A percentile compares a stretch with the other conserved stretches of the same genome.
Conservation (phyloP, 2,888 invertebrate genomes). For the Ligdia adustata region DNA sequence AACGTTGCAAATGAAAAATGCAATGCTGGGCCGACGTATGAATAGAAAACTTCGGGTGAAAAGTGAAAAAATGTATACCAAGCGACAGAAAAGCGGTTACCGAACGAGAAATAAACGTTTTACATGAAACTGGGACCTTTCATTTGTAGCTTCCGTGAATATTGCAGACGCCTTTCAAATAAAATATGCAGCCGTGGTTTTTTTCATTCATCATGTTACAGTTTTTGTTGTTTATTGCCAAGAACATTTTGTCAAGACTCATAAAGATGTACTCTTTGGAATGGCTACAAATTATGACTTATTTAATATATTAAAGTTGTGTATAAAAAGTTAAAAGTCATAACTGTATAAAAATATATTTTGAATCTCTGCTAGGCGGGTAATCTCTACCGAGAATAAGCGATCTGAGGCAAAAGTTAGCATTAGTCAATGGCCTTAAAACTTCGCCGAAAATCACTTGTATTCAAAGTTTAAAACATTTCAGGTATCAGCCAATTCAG, state of each 20-base stretch:
- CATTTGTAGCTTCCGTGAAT: conserved; percentile 19
- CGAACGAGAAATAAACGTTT: conserved; percentile 52
- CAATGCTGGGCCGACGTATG: conserved; percentile 56
- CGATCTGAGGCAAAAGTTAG: too few species aligned
- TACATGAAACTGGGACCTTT: conserved; percentile 29
- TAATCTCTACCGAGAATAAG: too few species aligned
- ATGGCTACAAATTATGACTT: too few species aligned
- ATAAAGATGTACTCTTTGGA: too few species aligned
- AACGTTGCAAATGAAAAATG: conserved; percentile 74
- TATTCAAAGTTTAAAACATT: conserved; percentile 18
- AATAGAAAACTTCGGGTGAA: conserved; percentile 61
- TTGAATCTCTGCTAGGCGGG: too few species aligned
- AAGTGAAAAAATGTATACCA: conserved; percentile 56
- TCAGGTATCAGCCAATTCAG: conserved; percentile 42
- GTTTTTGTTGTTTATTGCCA: too few species aligned
- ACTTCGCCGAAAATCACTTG: conserved; percentile 10
- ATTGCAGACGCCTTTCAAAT: conserved; percentile 48
- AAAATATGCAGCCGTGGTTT: conserved; percentile 32
- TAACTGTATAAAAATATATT: too few species aligned
- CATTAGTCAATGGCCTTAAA: background rate
- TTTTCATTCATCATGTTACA: too few species aligned
- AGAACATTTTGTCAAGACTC: too few species aligned
- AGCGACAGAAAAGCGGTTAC: conserved; percentile 62
- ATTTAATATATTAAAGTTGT: too few species aligned
- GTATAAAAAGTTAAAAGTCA: too few species aligned